These are phyloP conservation scores for Pyralis farinalis DNA, from an alignment of 2,888 invertebrate genomes.

Conservation along the genomic window DNA sequence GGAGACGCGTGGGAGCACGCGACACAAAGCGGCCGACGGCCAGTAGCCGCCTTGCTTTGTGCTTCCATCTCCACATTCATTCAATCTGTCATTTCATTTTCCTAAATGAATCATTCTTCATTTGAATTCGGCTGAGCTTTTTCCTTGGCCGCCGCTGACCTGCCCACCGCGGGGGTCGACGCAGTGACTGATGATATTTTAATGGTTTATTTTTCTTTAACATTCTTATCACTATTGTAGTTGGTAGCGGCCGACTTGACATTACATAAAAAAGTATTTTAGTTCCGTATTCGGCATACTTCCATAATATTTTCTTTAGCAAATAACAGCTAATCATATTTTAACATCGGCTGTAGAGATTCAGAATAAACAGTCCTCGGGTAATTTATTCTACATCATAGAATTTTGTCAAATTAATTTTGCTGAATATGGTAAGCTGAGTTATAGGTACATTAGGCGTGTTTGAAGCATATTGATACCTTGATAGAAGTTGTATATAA, in stretches of 20 bases:
- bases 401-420: too few relatives aligned
- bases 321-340: not conserved
- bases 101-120: constrained; percentile 79
- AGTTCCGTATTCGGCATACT: too few relatives aligned
- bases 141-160: constrained; percentile 68
- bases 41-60: constrained; percentile 63
- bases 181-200: constrained; percentile 73
- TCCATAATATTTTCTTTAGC: not conserved
- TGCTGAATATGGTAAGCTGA: too few relatives aligned
- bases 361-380: too few relatives aligned
- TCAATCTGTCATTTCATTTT: constrained; percentile 79
- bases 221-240: constrained; percentile 75
- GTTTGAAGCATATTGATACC: too few relatives aligned
- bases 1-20: constrained; percentile 48
- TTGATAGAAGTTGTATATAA: too few relatives aligned
- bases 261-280: constrained; percentile 13
- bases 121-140: constrained; percentile 71
- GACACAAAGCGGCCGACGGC: constrained; percentile 48
- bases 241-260: constrained; percentile 33
- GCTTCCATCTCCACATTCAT: constrained; percentile 59
- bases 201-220: constrained; percentile 79
- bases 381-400: too few relatives aligned
- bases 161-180: constrained; percentile 73
- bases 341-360: too few relatives aligned
- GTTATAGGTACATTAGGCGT: too few relatives aligned